These are phyloP conservation scores for Drosophila macrospina DNA, from an alignment of 2,888 invertebrate genomes.

Conservation along the genomic window DNA sequence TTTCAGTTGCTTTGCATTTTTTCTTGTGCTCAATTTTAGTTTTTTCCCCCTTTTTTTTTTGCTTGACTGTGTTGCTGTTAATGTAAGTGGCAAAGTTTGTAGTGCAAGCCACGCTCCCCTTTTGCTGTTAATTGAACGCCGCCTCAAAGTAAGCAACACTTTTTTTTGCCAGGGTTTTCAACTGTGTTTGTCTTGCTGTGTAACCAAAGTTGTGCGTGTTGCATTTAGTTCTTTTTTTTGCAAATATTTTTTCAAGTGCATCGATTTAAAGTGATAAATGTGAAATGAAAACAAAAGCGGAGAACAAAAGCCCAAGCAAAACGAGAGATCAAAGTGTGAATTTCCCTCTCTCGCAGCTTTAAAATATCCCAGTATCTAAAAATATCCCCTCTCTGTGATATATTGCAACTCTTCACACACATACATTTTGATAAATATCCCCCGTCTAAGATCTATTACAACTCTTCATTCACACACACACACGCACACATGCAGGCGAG, in stretches of 20 bases:
- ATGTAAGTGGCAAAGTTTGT: not conserved
- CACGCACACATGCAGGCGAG: slow-evolving; percentile 4
- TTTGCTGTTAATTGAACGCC: not conserved
- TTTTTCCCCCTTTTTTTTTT: slow-evolving; percentile 10
- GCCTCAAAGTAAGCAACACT: slow-evolving; percentile 51
- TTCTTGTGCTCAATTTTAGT: not conserved
- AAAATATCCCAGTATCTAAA: not conserved
- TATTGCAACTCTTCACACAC: not conserved
- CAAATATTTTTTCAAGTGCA: slow-evolving; percentile 40
- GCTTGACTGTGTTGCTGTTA: not conserved
- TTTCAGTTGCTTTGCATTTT: slow-evolving; percentile 1
- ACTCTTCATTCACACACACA: too few species aligned
- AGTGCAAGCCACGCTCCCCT: not conserved
- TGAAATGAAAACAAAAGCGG: slow-evolving; percentile 11
- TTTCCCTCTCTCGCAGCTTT: not conserved
- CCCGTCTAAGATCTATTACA: not conserved
- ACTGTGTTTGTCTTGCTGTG: slow-evolving; percentile 18
- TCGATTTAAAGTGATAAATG: slow-evolving; percentile 10
- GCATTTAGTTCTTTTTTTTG: slow-evolving; percentile 2
- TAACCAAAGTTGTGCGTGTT: slow-evolving; percentile 5
- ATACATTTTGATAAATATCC: not conserved
- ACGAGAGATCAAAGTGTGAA: not conserved
- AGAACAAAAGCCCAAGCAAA: not conserved
- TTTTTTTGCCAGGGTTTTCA: slow-evolving; percentile 18
- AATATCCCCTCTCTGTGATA: not conserved